Conservation (phyloP, 2,888 invertebrate genomes). For the Chirona hameri region DNA sequence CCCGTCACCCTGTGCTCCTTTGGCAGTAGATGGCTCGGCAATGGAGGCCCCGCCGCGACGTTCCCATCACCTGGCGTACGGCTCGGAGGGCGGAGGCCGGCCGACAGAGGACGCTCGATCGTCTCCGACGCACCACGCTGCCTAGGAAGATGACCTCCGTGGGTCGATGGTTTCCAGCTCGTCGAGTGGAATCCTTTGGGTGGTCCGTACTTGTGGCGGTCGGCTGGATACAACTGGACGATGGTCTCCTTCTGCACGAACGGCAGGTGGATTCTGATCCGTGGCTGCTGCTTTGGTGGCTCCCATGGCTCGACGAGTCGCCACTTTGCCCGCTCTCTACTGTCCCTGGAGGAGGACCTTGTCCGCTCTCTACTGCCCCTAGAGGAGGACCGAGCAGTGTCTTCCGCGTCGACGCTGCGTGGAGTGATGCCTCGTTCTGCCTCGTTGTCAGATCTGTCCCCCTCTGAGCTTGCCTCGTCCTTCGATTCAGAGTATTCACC, state of each 20-base stretch:
- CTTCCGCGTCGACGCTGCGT: too few species aligned
- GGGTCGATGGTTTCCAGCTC: neutral
- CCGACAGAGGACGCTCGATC: neutral
- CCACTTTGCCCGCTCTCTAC: neutral
- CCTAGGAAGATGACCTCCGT: neutral
- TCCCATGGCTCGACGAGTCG: neutral
- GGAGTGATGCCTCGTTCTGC: neutral
- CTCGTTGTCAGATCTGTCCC: neutral
- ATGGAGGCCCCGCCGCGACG: neutral
- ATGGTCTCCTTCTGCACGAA: neutral
- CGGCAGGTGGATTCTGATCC: neutral
- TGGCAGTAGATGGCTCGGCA: neutral
- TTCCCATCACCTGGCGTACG: neutral
- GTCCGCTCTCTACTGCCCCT: neutral
- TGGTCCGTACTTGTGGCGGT: neutral
- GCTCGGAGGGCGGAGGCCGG: neutral
- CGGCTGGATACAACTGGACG: neutral
- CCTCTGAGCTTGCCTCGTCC: neutral
- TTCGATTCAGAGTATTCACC: neutral
- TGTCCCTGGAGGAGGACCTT: neutral
- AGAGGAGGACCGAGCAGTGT: too few species aligned
- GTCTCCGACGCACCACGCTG: too few species aligned
- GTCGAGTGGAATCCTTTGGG: neutral
- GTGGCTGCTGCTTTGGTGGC: neutral
- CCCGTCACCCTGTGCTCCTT: neutral